Evolutionary conservation across 2,888 invertebrate species (phyloP).

Genomic region (Gnatocerus cornutus): DNA sequence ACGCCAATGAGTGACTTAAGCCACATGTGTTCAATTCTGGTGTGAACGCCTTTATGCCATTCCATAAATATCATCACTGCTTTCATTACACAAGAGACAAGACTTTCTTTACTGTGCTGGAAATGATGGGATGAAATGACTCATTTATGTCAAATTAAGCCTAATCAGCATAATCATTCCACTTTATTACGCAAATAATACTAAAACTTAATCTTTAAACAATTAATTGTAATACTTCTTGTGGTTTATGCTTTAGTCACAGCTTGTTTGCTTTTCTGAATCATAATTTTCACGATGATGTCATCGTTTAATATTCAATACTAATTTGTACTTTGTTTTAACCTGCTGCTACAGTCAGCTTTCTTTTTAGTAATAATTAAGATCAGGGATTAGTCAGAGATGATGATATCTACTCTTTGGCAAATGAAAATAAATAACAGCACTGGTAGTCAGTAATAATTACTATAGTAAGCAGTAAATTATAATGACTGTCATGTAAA

Average conservation of each 20-base stretch:
- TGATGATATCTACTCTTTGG: no score
- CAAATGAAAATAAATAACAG: no score
- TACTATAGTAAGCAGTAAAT: no score
- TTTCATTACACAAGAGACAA: background rate
- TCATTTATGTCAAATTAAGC: conserved; percentile 7
- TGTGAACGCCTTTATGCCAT: background rate
- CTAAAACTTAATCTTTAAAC: background rate
- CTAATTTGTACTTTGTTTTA: background rate
- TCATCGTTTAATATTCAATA: conserved; percentile 18
- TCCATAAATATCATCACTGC: conserved; percentile 6
- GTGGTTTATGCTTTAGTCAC: conserved; percentile 19
- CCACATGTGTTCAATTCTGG: background rate
- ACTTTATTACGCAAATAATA: conserved; percentile 2
- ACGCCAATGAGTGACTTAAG: background rate
- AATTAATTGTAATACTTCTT: no score
- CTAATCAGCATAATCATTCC: background rate
- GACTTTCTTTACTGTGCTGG: background rate
- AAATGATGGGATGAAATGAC: conserved; percentile 9
- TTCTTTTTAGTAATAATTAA: no score
- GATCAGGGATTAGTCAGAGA: no score
- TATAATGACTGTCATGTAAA: no score
- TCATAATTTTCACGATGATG: conserved; percentile 30
- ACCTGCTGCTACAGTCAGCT: background rate
- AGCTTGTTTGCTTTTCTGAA: conserved; percentile 27
- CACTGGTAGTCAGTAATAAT: no score